Percentiles rank a stretch among this genome's conserved stretches.
phyloP scores from a whole-genome alignment of 30 jellyfish, hydroid and myxozoan species.

The Pelagia noctiluca region DNA sequence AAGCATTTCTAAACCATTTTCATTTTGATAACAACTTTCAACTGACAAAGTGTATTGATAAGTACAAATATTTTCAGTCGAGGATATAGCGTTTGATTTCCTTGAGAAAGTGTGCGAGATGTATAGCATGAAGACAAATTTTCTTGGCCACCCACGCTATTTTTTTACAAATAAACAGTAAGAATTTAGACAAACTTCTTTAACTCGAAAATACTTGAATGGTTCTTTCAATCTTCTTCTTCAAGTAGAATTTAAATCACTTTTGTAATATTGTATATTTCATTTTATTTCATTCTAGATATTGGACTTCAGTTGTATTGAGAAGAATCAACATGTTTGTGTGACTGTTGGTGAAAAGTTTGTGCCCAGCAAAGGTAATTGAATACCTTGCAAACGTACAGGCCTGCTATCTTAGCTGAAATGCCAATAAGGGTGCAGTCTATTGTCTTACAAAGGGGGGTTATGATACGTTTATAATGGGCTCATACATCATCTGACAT shows the following conservation, averaged over 20 bases:
- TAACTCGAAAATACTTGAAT: too few relatives aligned
- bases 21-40: background rate
- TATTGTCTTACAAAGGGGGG: background rate
- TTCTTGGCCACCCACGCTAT: background rate
- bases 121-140: background rate
- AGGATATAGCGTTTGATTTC: background rate
- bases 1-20: background rate
- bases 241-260: background rate
- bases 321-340: constrained; percentile 55
- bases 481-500: background rate
- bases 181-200: too few relatives aligned
- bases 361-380: constrained; percentile 75
- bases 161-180: too few relatives aligned
- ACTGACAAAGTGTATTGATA: background rate
- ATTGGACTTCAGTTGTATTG: constrained; percentile 34
- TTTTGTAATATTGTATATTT: background rate
- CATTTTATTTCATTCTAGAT: constrained; percentile 39
- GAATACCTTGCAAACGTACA: too few relatives aligned
- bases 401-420: background rate
- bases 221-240: background rate
- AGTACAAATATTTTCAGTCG: background rate
- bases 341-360: constrained; percentile 82
- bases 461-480: background rate
- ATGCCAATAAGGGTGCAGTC: background rate
- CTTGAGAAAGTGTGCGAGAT: background rate